Base-by-base conservation (phyloP, 2,113 vertebrate species). In the Pterocles orientalis region DNA sequence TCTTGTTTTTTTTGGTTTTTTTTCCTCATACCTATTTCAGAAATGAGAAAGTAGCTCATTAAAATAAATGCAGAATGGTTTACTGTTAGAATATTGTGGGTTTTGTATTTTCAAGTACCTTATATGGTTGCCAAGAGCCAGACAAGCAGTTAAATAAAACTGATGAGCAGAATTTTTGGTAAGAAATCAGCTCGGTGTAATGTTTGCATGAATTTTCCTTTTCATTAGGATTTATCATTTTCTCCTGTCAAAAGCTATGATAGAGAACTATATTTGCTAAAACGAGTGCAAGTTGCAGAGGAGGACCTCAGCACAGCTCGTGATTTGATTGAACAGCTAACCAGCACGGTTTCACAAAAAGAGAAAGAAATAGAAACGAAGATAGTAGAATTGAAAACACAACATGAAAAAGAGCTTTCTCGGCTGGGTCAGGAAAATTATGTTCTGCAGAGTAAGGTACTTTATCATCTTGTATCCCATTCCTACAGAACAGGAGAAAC, bases 381-480 rank as follows among this genome's bases (percentile, higher is more conserved):
- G 57, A 76, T 97, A 29, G 77, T 94, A 60, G 97, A 98, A 78
- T 31, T 98, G 75, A 98, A 98, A 97, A 91, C 86, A 65, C 94
- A 98, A 31, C 97, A 98, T 77, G 97, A 97, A 51, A 98, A 97
- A 76, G 98, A 99, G 82, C 95, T 99, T 78, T 96, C 95, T 79
- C 93, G 21, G 10, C 91, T 99, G 56, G 98, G 98, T 91, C 98
- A 99, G 94, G 98, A 99, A 76, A 99, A 99, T 88, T 99, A 97
- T 65, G 80, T 99, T 29, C 98, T 99, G 92, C 98, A 99, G 85
- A 98, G 98, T 95, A 99, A 99, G 98, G 99, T 99, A 97, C 41
- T 82, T 45, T 10, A 71, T 31, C n/a, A 23, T 47, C 9, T 76
- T 69, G 14, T 93, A 66, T 79, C 24, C 20, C 73, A 17, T 81